Evolutionary conservation across 2,797 vertebrate genomes (phyloP).

Genomic region (Gobio occitaniae): DNA sequence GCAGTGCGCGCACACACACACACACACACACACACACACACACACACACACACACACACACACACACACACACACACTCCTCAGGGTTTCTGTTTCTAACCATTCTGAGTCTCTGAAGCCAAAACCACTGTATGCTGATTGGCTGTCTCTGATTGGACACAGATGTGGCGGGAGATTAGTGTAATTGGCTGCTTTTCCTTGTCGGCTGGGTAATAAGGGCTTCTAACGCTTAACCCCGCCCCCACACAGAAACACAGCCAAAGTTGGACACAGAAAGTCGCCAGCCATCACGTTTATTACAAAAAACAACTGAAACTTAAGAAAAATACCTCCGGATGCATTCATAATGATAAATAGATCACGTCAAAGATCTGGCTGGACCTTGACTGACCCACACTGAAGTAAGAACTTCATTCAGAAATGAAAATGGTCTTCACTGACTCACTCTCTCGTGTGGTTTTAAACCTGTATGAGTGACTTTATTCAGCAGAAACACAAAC

Average conservation of each 20-base stretch:
- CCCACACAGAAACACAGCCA: slow-evolving; percentile 49
- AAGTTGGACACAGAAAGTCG: slow-evolving; percentile 29
- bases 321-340: not conserved
- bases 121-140: slow-evolving; percentile 60
- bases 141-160: slow-evolving; percentile 65
- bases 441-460: not conserved
- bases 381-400: not conserved
- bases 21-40: slow-evolving; percentile 41
- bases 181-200: slow-evolving; percentile 61
- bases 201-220: slow-evolving; percentile 60
- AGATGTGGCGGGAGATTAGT: slow-evolving; percentile 64
- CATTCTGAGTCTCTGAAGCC: slow-evolving; percentile 67
- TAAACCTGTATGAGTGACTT: not conserved
- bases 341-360: not conserved
- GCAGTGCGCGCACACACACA: slow-evolving; percentile 38
- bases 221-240: slow-evolving; percentile 61
- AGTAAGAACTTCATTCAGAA: not conserved
- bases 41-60: slow-evolving; percentile 44
- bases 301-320: slow-evolving; percentile 19
- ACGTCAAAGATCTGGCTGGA: not conserved
- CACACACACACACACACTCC: slow-evolving; percentile 34
- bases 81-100: slow-evolving; percentile 44
- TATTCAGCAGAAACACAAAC: not conserved
- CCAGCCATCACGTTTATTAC: slow-evolving; percentile 5
- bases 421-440: not conserved